Base-by-base conservation (phyloP, 2,797 vertebrate species). In the Coregonus sp. region DNA sequence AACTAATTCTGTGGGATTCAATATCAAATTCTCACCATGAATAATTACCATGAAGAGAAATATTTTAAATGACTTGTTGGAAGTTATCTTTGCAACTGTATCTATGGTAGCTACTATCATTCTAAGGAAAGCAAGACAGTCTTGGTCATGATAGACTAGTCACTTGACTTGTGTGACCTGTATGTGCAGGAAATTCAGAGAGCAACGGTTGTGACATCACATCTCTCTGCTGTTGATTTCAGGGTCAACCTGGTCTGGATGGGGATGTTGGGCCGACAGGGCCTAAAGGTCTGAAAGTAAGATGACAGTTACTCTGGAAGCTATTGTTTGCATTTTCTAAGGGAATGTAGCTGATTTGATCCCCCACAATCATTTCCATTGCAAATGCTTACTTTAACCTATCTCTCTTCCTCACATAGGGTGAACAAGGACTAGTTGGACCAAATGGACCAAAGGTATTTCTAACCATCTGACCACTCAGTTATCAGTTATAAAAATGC, bases 391-490 rank as follows among this genome's bases (percentile, higher is more conserved):
- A 4, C 69, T 7, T 12, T 40, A 37, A 31, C 31, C 9, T 11
- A 18, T 67, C 6, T 61, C 31, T 70, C 3, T 51, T 66, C 69
- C 35, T 81, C 59, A 12, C 59, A 67, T 80, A 98, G 97, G 97
- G 97, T 77, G 93, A 94, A 75, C 91, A 81, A 90, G 97, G 97
- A 50, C 83, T 87, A 25, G 78, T 88, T 71, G 97, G 97, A 12
- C 87, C 90, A 61, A 7, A 80, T 82, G 97, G 97, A 81, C 89
- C 93, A 88, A 97, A 97, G 96, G 97, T 98, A 91, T 82, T 37
- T 31, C 70, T 59, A 18, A 35, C 33, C 72, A 7, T 37, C 33
- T 73, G 18, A 61, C 35, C 4, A 18, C 25, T 18, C 15, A 25
- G 20, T 63, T 25, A 63, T 20, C 20, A 61, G 20, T 20, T 25